Percentiles rank a stretch among this genome's conserved stretches.
phyloP scores from a whole-genome alignment of 2,113 vertebrate genomes.

The Empidonax traillii region DNA sequence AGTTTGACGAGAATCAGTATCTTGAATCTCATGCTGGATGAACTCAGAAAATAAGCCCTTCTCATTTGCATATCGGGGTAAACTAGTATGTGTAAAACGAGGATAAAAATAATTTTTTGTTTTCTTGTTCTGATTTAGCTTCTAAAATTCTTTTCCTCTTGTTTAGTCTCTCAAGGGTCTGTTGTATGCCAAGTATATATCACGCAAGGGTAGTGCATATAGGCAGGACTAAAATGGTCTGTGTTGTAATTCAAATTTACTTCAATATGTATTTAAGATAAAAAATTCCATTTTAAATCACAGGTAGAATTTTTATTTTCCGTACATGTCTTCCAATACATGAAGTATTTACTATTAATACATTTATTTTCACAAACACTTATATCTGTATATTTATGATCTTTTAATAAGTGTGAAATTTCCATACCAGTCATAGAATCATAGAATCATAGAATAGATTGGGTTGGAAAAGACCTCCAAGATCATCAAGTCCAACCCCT shows the following conservation, averaged over 20 bases:
- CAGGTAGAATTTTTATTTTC: background rate
- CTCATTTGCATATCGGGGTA: background rate
- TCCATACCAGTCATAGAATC: background rate
- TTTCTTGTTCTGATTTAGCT: background rate
- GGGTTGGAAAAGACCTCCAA: too few species aligned
- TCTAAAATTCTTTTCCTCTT: background rate
- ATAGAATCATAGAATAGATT: too few species aligned
- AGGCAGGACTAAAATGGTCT: background rate
- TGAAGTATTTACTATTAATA: background rate
- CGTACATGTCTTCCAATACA: background rate
- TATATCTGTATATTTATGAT: background rate
- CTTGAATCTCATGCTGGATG: background rate
- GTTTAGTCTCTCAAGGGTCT: background rate
- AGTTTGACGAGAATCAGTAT: background rate
- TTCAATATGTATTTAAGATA: background rate
- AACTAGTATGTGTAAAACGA: background rate
- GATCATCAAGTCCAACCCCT: too few species aligned
- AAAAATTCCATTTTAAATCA: background rate
- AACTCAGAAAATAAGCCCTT: background rate
- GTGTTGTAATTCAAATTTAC: background rate
- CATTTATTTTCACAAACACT: background rate
- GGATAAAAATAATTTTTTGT: background rate
- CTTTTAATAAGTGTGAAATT: background rate
- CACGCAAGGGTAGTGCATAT: background rate
- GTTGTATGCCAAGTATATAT: background rate